Evolutionary conservation across 2,797 vertebrate species (phyloP).

Genomic region (Tapirus indicus): DNA sequence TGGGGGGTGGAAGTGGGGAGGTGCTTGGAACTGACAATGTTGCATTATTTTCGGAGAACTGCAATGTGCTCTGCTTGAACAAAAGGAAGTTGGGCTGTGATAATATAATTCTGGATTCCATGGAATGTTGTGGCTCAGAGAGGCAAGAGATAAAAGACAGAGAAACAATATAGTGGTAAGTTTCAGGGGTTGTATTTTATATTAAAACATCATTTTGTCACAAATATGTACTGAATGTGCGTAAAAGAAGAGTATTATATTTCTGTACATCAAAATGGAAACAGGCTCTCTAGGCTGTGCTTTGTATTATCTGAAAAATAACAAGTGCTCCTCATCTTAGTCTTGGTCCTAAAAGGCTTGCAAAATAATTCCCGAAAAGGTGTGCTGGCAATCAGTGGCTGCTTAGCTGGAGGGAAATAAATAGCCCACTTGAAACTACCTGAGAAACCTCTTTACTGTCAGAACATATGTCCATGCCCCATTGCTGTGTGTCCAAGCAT

Average conservation of each 20-base stretch:
- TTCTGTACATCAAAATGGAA: constrained; percentile 68
- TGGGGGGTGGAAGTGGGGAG: constrained; percentile 12
- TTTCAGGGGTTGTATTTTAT: constrained; percentile 81
- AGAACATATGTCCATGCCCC: constrained; percentile 1
- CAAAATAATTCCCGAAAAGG: constrained; percentile 55
- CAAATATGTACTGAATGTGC: constrained; percentile 80
- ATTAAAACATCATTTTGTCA: constrained; percentile 71
- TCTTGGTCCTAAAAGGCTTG: constrained; percentile 49
- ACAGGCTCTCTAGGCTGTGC: constrained; percentile 53
- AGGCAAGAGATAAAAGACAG: constrained; percentile 83
- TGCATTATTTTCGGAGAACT: constrained; percentile 70
- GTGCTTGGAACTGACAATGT: neutral
- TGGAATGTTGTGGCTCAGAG: constrained; percentile 82
- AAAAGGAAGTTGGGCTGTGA: constrained; percentile 72
- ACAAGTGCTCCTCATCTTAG: constrained; percentile 1
- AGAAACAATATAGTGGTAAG: constrained; percentile 71
- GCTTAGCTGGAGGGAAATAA: constrained; percentile 24
- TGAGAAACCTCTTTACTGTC: constrained; percentile 68
- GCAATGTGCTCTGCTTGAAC: constrained; percentile 62
- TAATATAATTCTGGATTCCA: constrained; percentile 81
- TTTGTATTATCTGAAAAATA: constrained; percentile 67
- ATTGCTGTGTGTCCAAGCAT: constrained; percentile 50
- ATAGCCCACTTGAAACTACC: constrained; percentile 10
- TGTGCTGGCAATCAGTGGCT: neutral
- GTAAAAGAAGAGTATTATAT: constrained; percentile 76